Percentiles rank a stretch among this genome's conserved stretches.
Evolutionary conservation across 2,888 invertebrate species (phyloP).

Genomic region (Geophilus truncorum): DNA sequence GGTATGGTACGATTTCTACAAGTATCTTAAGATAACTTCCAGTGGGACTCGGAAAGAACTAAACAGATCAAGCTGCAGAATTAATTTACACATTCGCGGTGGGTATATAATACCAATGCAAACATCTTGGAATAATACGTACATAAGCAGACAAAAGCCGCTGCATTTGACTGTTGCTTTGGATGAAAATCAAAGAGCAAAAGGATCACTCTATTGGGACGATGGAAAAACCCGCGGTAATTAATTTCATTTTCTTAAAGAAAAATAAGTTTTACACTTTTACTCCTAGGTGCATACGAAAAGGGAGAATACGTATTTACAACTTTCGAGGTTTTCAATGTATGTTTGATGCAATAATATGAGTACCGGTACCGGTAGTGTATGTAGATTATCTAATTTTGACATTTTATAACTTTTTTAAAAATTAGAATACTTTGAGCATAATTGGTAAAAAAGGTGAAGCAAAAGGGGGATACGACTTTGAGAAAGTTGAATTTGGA

Average conservation of each 20-base stretch:
- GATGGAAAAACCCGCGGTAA: conserved; percentile 38
- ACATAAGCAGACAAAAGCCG: conserved; percentile 36
- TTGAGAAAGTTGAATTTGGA: background rate
- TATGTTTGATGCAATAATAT: background rate
- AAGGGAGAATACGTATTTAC: background rate
- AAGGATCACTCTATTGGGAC: conserved; percentile 41
- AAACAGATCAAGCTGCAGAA: background rate
- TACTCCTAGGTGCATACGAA: background rate
- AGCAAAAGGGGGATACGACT: background rate
- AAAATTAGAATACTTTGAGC: background rate
- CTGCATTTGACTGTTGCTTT: conserved; percentile 40
- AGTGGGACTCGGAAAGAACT: background rate
- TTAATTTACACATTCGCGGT: conserved; percentile 20
- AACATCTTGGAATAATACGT: background rate
- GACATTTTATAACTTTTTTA: background rate
- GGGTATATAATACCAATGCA: conserved; percentile 2
- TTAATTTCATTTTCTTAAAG: background rate
- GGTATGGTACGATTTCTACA: conserved; percentile 44
- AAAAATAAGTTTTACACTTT: background rate
- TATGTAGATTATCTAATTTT: background rate
- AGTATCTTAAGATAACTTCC: background rate
- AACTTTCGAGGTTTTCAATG: background rate
- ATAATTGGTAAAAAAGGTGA: background rate
- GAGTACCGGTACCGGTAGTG: too few relatives aligned
- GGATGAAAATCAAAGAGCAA: conserved; percentile 38